Evolutionary conservation across 2,113 vertebrate species (phyloP).

Genomic region (Rousettus leschenaultii): DNA sequence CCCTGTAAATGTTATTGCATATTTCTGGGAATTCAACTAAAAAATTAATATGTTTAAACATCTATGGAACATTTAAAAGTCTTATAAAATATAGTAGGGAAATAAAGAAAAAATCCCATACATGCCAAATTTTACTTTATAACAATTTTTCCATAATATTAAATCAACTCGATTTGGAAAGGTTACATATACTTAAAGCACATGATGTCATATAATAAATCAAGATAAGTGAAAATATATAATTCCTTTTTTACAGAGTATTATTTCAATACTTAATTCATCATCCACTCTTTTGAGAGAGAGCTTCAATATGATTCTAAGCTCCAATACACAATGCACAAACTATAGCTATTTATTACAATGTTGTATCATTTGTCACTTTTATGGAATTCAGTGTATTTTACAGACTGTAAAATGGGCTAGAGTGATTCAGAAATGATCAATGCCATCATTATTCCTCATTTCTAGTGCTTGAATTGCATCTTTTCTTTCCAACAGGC

Average conservation of each 20-base stretch:
- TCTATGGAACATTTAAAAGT: neutral
- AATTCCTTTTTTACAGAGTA: slow-evolving; percentile 66
- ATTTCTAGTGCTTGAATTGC: slow-evolving; percentile 78
- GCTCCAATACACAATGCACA: slow-evolving; percentile 76
- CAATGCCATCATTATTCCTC: slow-evolving; percentile 80
- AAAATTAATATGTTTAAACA: slow-evolving; percentile 2
- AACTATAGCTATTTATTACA: slow-evolving; percentile 80
- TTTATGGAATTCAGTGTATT: slow-evolving; percentile 81
- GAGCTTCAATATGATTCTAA: slow-evolving; percentile 69
- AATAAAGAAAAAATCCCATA: slow-evolving; percentile 52
- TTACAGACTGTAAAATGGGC: slow-evolving; percentile 81
- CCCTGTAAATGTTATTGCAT: neutral
- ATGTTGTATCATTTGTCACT: slow-evolving; percentile 81
- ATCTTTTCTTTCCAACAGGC: slow-evolving; percentile 74
- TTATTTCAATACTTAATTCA: slow-evolving; percentile 73
- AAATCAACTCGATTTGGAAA: slow-evolving; percentile 45
- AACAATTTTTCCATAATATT: slow-evolving; percentile 36
- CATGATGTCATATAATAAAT: slow-evolving; percentile 46
- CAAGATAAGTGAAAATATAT: slow-evolving; percentile 68
- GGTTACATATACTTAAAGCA: slow-evolving; percentile 42
- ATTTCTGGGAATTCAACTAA: slow-evolving; percentile 7
- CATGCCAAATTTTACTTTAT: slow-evolving; percentile 22
- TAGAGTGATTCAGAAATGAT: slow-evolving; percentile 82
- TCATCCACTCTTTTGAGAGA: slow-evolving; percentile 60
- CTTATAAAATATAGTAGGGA: neutral